These are phyloP conservation scores for Pachyrhynchus sulphureomaculatus DNA, from an alignment of 1,140 invertebrate genomes.

Conservation along the genomic window DNA sequence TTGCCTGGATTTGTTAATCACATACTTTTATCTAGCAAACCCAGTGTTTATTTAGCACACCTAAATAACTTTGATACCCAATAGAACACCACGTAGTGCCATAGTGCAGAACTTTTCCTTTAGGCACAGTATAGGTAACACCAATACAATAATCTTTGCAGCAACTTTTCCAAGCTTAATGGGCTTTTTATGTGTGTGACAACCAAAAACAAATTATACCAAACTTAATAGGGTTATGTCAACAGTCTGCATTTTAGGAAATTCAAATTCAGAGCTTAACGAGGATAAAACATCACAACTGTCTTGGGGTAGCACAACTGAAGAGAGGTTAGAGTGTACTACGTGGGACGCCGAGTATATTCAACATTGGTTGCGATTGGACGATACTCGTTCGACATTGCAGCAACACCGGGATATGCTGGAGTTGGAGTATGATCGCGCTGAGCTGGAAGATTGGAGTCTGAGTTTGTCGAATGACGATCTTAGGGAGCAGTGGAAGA, in stretches of 20 bases:
- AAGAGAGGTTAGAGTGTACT: slow-evolving; percentile 60
- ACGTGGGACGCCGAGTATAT: slow-evolving; percentile 73
- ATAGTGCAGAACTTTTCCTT: neutral
- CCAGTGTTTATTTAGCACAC: too few species aligned
- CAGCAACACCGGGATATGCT: slow-evolving; percentile 67
- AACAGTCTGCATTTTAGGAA: slow-evolving; percentile 37
- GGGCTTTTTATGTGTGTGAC: slow-evolving; percentile 1
- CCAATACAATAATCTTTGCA: neutral
- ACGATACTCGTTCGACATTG: slow-evolving; percentile 65
- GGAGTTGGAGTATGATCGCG: slow-evolving; percentile 71
- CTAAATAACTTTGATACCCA: too few species aligned
- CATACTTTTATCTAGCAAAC: too few species aligned
- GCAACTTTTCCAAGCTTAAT: neutral
- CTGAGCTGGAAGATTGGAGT: slow-evolving; percentile 79
- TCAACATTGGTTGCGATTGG: slow-evolving; percentile 71
- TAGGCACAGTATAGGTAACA: neutral
- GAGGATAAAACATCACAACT: slow-evolving; percentile 51
- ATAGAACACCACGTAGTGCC: too few species aligned
- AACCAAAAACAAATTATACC: neutral
- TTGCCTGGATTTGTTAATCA: too few species aligned
- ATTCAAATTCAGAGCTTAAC: slow-evolving; percentile 37
- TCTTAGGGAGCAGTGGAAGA: slow-evolving; percentile 54
- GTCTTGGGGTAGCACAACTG: slow-evolving; percentile 59
- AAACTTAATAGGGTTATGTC: slow-evolving; percentile 18
- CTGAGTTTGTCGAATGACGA: slow-evolving; percentile 70